Evolutionary conservation across 2,113 vertebrate species (phyloP), one percentile per base, ranked within the genome.

Genomic region (Cryptomyrus ogoouensis): DNA sequence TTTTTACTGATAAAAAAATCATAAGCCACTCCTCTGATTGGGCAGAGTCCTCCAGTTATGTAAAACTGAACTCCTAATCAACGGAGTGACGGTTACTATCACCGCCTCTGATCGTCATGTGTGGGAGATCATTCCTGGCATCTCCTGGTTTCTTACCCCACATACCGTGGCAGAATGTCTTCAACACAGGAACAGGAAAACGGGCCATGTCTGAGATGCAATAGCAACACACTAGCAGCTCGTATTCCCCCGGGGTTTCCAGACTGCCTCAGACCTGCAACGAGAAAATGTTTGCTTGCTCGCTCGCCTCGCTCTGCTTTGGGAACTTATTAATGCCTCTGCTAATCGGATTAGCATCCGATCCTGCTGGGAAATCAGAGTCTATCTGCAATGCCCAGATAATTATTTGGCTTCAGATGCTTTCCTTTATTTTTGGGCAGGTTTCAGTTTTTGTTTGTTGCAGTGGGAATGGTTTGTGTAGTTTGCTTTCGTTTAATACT

Each of bases 281-380:
- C 92, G 93, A 92, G 88, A 91, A 94, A 93, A 94, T 91, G 93
- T 94, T 90, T 92, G 91, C 93, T 91, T 91, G 93, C 91, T 91
- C 91, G 91, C 91, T n/a, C 94, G 74, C 92, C 94, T 90, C 83
- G 31, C 56, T 1, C 92, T 52, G 93, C 95, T 93, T 90, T 90
- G 94, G 95, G 94, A 93, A 92, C 91, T 90, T 91, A 94, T 95
- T 94, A 95, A 94, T 94, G 93, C 92, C 92, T 94, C 87, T 24
- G 93, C 94, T 96, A 95, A 96, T 96, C 94, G 92, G 94, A 96
- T 96, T 96, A 96, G 92, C 94, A 92, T 92, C 93, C 95, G 92
- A 94, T 94, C 95, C 95, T 91, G 90, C 90, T 94, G 95, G 94
- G 93, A 93, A 92, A 94, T 94, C 92, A 74, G 90, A 70, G 92